Conservation (phyloP, 2,797 vertebrate species). For the Danio albolineatus region DNA sequence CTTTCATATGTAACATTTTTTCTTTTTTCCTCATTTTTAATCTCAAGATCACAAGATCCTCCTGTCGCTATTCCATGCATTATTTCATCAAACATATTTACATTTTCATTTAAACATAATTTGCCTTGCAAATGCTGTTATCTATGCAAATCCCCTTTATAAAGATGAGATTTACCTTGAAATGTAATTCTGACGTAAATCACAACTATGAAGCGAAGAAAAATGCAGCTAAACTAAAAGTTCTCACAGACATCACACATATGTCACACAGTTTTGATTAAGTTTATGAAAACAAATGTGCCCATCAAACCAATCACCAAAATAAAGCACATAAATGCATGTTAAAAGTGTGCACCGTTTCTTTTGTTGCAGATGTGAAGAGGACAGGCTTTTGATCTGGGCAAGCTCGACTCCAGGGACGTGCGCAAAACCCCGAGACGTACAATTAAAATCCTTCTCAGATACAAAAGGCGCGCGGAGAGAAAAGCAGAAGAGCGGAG, state of each 20-base stretch:
- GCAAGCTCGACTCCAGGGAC: slow-evolving; percentile 39
- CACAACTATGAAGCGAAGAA: neutral
- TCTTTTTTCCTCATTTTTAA: neutral
- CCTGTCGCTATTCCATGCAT: neutral
- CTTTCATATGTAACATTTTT: too few relatives aligned
- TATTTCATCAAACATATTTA: neutral
- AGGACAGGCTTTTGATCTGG: slow-evolving; percentile 49
- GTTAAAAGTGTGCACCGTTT: slow-evolving; percentile 10
- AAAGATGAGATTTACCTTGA: neutral
- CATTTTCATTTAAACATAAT: neutral
- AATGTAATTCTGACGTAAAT: neutral
- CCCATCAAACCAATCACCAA: neutral
- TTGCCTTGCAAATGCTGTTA: neutral
- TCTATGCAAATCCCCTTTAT: slow-evolving; percentile 1
- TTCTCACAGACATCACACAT: slow-evolving; percentile 6
- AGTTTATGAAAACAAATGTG: slow-evolving; percentile 15
- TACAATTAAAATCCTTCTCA: slow-evolving; percentile 62
- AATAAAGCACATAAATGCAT: neutral
- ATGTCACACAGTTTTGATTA: slow-evolving; percentile 3
- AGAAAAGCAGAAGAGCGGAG: slow-evolving; percentile 45
- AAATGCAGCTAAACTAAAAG: neutral
- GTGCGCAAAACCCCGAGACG: slow-evolving; percentile 49
- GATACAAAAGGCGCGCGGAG: slow-evolving; percentile 36
- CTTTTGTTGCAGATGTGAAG: slow-evolving; percentile 22
- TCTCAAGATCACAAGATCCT: neutral